A percentile compares a stretch with the other conserved stretches of the same genome.
Evolutionary conservation across 2,113 vertebrate species (phyloP).

Genomic region (Macroglossus sobrinus): DNA sequence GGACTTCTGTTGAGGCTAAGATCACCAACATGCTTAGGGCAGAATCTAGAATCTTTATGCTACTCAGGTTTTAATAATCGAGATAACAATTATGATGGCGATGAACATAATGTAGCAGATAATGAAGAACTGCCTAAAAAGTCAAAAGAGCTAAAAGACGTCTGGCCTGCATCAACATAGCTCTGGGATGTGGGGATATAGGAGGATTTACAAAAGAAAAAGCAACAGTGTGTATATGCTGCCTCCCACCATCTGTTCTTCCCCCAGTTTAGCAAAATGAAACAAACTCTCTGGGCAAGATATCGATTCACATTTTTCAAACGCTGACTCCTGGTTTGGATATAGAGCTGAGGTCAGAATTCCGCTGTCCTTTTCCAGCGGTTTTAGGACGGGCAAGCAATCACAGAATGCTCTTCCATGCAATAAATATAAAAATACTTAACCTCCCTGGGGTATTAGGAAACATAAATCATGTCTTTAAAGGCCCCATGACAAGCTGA

Average conservation of each 20-base stretch:
- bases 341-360: constrained; percentile 65
- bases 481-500: constrained; percentile 55
- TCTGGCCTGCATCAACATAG: not conserved
- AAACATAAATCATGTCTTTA: constrained; percentile 74
- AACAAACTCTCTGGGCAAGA: constrained; percentile 44
- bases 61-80: not conserved
- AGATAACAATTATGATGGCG: not conserved
- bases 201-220: constrained; percentile 49
- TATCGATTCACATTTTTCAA: constrained; percentile 69
- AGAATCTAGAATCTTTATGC: not conserved
- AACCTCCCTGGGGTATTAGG: constrained; percentile 51
- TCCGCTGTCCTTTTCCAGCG: constrained; percentile 61
- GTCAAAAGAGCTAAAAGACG: not conserved
- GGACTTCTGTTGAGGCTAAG: not conserved
- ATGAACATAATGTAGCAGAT: not conserved
- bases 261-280: constrained; percentile 20
- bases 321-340: constrained; percentile 63
- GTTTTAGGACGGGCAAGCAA: constrained; percentile 69
- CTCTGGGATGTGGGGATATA: not conserved
- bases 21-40: not conserved
- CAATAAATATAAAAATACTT: constrained; percentile 77
- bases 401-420: constrained; percentile 58
- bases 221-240: constrained; percentile 28
- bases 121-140: not conserved
- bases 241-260: constrained; percentile 60